Evolutionary conservation across 2,797 vertebrate species (phyloP), one percentile per base, ranked within the genome.

Genomic region (Lateolabrax maculatus): DNA sequence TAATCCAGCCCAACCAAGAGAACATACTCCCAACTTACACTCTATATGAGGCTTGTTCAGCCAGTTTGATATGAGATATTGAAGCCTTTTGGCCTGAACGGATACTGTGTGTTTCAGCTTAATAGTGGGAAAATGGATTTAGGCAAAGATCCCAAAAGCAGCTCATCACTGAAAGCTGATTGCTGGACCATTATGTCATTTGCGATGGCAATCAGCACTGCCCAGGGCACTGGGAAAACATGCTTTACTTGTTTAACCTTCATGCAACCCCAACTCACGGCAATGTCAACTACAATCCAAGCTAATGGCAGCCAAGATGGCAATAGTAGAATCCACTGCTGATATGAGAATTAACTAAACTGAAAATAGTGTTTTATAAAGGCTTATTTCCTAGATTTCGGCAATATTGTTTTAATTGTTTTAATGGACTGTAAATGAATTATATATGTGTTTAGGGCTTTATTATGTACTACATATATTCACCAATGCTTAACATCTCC

Each of bases 101-200:
- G 37, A 27, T 56, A 49, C 36, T 53, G 36, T 57, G 49, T 37
- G 19, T 66, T 77, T 71, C 37, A 70, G 66, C 56, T 52, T 69
- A 55, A 71, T 73, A 81, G 75, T 72, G 29, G 66, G 58, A 84
- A 85, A 78, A 39, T 80, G 72, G 68, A 81, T 75, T 82, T 66
- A 56, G 75, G 37, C 23, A 74, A 71, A 67, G n/a, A 71, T 53
- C 49, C 53, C 71, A 68, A 79, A 81, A 81, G 76, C 36, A 63
- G 46, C 71, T 84, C 68, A 77, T 80, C 43, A 57, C 72, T 87
- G 27, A 49, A 70, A 79, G 66, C 29, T 83, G 77, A 90, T 84
- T 91, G 64, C 76, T 71, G 61, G 31, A 65, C 71, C 64, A 80
- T 84, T 85, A 84, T 77, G 69, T 75, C 27, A 80, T 85, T 89